Percentiles rank a stretch among this genome's conserved stretches.
Conservation (phyloP, 2,113 vertebrate species). For the Capreolus pygargus region DNA sequence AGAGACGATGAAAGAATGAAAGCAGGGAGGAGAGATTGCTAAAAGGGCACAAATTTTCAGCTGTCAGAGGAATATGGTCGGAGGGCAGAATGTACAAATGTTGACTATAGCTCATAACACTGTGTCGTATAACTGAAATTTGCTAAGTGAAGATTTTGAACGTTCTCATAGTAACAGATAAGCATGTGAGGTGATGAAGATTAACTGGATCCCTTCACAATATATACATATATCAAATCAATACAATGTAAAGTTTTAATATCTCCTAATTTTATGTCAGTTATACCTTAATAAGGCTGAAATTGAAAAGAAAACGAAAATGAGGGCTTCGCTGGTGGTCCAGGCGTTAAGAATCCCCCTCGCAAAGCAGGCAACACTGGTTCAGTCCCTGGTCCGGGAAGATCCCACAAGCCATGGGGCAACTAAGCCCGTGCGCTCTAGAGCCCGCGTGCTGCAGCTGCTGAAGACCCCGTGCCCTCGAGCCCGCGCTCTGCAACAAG, state of each 20-base stretch:
- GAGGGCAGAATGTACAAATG: neutral
- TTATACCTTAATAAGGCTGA: neutral
- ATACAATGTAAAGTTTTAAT: neutral
- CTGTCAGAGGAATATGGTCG: neutral
- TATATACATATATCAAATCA: neutral
- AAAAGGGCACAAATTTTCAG: neutral
- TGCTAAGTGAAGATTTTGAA: neutral
- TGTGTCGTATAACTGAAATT: neutral
- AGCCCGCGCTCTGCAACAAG: neutral
- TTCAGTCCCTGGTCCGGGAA: neutral
- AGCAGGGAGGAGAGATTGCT: neutral
- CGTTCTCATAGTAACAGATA: neutral
- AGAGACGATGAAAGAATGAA: neutral
- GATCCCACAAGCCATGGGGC: neutral
- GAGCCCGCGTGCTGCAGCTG: fast-evolving
- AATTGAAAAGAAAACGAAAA: neutral
- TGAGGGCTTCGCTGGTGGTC: neutral
- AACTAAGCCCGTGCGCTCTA: neutral
- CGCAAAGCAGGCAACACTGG: neutral
- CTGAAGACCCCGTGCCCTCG: fast-evolving
- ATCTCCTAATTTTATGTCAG: neutral
- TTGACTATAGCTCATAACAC: neutral
- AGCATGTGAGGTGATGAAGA: neutral
- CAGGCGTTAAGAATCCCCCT: neutral
- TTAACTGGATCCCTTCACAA: neutral